These are phyloP conservation scores for Philereme transversata DNA, from an alignment of 2,888 invertebrate genomes.

Conservation along the genomic window DNA sequence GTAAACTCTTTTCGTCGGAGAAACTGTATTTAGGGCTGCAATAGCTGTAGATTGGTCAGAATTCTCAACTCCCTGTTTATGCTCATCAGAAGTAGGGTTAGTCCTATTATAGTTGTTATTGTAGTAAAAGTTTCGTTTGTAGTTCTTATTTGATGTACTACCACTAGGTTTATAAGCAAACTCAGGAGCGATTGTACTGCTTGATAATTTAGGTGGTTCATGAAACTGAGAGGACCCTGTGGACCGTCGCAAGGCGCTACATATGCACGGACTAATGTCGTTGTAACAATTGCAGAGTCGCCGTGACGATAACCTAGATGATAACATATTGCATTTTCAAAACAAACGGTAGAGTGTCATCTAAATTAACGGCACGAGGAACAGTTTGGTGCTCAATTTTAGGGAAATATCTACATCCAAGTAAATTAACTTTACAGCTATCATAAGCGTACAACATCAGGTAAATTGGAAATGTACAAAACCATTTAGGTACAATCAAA, in stretches of 20 bases:
- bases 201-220: too few relatives aligned
- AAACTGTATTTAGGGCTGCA: too few relatives aligned
- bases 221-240: slow-evolving; percentile 81
- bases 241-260: slow-evolving; percentile 63
- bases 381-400: slow-evolving; percentile 20
- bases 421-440: slow-evolving; percentile 21
- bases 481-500: slow-evolving; percentile 27
- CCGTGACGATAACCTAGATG: slow-evolving; percentile 41
- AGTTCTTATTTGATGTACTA: too few relatives aligned
- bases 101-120: too few relatives aligned
- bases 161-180: too few relatives aligned
- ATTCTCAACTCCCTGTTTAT: too few relatives aligned
- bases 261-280: slow-evolving; percentile 69
- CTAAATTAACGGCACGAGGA: slow-evolving; percentile 31
- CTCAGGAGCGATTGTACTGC: too few relatives aligned
- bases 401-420: slow-evolving; percentile 20
- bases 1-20: too few relatives aligned
- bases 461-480: slow-evolving; percentile 29
- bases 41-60: too few relatives aligned
- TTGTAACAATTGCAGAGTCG: slow-evolving; percentile 55
- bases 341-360: slow-evolving; percentile 24
- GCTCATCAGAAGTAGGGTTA: too few relatives aligned
- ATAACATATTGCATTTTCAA: slow-evolving; percentile 9
- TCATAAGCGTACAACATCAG: slow-evolving; percentile 24
- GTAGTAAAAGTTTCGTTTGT: too few relatives aligned